Conservation (phyloP, 2,113 vertebrate species). For the Sardina pilchardus region DNA sequence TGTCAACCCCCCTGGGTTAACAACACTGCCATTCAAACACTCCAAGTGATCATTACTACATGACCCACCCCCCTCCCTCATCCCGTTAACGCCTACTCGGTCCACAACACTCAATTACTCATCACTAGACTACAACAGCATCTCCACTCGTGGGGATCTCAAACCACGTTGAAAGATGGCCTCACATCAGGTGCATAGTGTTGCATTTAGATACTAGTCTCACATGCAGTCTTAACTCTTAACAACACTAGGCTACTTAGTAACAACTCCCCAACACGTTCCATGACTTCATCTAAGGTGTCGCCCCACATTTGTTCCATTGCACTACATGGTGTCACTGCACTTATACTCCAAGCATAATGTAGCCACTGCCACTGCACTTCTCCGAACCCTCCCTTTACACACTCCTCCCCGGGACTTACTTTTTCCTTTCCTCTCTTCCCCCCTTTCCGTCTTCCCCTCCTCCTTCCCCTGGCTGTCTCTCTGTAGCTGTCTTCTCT, state of each 20-base stretch:
- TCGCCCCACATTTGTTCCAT: background rate
- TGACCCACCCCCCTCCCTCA: background rate
- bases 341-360: constrained; percentile 7
- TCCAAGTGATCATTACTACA: background rate
- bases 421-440: constrained; percentile 18
- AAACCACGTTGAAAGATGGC: background rate
- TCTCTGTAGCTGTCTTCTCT: constrained; percentile 41
- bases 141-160: background rate
- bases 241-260: background rate
- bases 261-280: background rate
- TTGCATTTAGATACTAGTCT: background rate
- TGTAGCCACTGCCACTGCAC: background rate
- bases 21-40: constrained; percentile 13
- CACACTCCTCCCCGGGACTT: background rate
- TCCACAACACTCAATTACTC: background rate
- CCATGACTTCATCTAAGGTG: background rate
- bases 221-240: background rate
- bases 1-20: background rate
- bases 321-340: background rate
- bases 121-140: background rate
- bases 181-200: background rate
- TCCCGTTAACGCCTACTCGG: background rate
- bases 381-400: constrained; percentile 2
- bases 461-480: constrained; percentile 27
- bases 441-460: background rate